Percentiles rank a stretch among this genome's conserved stretches.
phyloP scores from a whole-genome alignment of 2,113 vertebrate species.

The Poeciliopsis occidentalis region DNA sequence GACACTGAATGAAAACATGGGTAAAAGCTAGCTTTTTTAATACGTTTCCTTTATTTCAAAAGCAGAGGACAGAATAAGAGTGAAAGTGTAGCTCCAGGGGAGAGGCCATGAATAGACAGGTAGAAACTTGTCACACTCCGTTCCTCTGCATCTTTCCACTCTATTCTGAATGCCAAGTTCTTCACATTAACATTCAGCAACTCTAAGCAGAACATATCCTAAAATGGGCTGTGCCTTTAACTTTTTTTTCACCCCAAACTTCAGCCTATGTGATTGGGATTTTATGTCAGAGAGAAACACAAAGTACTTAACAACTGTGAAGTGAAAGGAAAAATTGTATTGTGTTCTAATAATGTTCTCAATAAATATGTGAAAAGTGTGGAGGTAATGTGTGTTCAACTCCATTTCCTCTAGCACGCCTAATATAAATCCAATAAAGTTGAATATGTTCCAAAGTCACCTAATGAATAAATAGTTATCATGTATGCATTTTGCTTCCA shows the following conservation, averaged over 20 bases:
- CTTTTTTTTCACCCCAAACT: not conserved
- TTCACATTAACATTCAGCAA: not conserved
- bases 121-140: constrained; percentile 38
- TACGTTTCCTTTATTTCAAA: constrained; percentile 31
- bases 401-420: not conserved
- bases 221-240: not conserved
- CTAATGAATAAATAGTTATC: too few species aligned
- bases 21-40: constrained; percentile 47
- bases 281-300: not conserved
- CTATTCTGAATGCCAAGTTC: not conserved
- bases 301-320: not conserved
- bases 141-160: constrained; percentile 30
- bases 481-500: too few species aligned
- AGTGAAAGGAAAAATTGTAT: not conserved
- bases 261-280: not conserved
- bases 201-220: not conserved
- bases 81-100: constrained; percentile 43
- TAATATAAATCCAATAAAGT: not conserved
- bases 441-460: too few species aligned
- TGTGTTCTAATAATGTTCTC: not conserved
- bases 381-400: not conserved
- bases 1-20: constrained; percentile 49
- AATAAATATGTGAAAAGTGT: not conserved
- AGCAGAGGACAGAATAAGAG: constrained; percentile 48
- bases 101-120: constrained; percentile 52